Evolutionary conservation across 2,888 invertebrate genomes (phyloP), one percentile per base, ranked within the genome.

Genomic region (Pharmacophagus antenor): DNA sequence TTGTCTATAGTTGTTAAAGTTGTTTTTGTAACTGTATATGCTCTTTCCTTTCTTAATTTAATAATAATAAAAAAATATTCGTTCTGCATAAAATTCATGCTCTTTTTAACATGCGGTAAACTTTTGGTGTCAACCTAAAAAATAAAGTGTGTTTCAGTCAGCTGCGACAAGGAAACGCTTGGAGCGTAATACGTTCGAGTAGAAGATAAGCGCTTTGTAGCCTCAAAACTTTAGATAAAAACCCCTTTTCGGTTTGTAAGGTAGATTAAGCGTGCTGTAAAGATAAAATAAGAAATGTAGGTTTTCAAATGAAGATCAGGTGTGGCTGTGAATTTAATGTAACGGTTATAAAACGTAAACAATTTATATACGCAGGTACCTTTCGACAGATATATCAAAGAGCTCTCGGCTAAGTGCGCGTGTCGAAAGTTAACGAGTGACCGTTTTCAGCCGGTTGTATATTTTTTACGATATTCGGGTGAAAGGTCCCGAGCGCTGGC

Each of bases 391-490:
- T 50, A 53, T 48, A 56, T 56, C 52, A 52, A 53, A 61, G 25
- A 52, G 56, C 53, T 42, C 49, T 61, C 65, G 56, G 63, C 57
- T 65, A 65, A 66, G 62, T 64, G 65, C 58, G 63, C 67, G 63
- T 64, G 66, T 68, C 67, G 65, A 65, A 69, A 67, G 64, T 67
- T 70, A 70, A 71, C 67, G 69, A 66, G 61, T 67, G 52, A 53
- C 53, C 64, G 63, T 68, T 68, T 67, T 65, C 62, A 63, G 64
- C 58, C 56, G 64, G 63, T 65, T 65, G 62, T 69, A 67, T 69
- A 65, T 65, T 66, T 68, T 77, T 75, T 71, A 72, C 67, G 69
- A 71, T 67, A 66, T 69, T 66, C 62, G 62, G 61, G 66, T 67
- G 65, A 74, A 69, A 74, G 70, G 67, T 69, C 64, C 62, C 61